phyloP scores from a whole-genome alignment of 2,888 invertebrate genomes.

The Andrena dorsata region DNA sequence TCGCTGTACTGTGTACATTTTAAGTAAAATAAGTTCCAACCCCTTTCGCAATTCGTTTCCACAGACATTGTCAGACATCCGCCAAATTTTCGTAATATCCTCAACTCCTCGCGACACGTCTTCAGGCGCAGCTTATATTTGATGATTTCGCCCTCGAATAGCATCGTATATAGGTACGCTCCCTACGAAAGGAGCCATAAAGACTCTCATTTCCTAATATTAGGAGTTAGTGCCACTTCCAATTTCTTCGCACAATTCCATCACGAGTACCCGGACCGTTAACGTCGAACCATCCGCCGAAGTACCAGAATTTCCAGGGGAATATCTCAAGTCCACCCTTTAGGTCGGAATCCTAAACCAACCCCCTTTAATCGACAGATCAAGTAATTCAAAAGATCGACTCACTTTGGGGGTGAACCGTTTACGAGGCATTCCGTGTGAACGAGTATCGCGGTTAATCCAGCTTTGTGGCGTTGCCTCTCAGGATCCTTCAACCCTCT shows the following conservation, averaged over 20 bases:
- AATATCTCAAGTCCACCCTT: conserved; percentile 32
- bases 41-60: too few species aligned
- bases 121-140: background rate
- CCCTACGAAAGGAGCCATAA: background rate
- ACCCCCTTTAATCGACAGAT: conserved; percentile 50
- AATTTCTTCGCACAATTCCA: conserved; percentile 17
- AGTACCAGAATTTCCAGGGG: conserved; percentile 8
- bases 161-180: background rate
- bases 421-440: conserved; percentile 65
- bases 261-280: conserved; percentile 16
- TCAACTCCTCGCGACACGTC: background rate
- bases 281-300: conserved; percentile 6
- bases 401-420: conserved; percentile 46
- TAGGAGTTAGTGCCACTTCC: conserved; percentile 4
- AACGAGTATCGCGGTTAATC: conserved; percentile 68
- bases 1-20: too few species aligned
- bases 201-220: conserved; percentile 10
- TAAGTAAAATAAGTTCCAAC: too few species aligned
- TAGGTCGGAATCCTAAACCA: conserved; percentile 38
- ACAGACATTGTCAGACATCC: background rate
- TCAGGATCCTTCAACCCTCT: conserved; percentile 55
- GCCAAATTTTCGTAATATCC: background rate
- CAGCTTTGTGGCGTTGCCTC: conserved; percentile 59
- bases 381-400: conserved; percentile 57
- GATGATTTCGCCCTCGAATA: background rate